These are phyloP conservation scores for Pygoscelis antarcticus DNA, from an alignment of 2,113 vertebrate species.

Conservation along the genomic window DNA sequence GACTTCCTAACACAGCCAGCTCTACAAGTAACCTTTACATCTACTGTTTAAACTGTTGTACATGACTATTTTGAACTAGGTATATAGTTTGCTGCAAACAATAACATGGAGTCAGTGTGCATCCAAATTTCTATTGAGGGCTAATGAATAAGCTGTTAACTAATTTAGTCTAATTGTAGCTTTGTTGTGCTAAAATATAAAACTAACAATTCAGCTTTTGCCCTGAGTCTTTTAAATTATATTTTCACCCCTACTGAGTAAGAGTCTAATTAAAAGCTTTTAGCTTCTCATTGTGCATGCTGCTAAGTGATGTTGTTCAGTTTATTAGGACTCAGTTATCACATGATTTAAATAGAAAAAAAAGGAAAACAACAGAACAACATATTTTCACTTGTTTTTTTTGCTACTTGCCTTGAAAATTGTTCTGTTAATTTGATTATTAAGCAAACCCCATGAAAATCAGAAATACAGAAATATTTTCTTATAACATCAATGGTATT, in stretches of 20 bases:
- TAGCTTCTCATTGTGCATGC: slow-evolving; percentile 61
- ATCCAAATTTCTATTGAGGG: slow-evolving; percentile 66
- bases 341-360: neutral
- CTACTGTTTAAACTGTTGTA: slow-evolving; percentile 30
- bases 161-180: slow-evolving; percentile 76
- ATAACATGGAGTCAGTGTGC: slow-evolving; percentile 62
- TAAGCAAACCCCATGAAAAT: neutral
- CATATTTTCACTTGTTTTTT: neutral
- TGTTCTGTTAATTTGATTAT: slow-evolving; percentile 50
- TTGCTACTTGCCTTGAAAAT: slow-evolving; percentile 39
- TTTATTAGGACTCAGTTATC: slow-evolving; percentile 67
- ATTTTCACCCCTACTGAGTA: slow-evolving; percentile 70
- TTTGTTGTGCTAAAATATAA: slow-evolving; percentile 72
- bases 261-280: slow-evolving; percentile 79
- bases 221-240: slow-evolving; percentile 71
- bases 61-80: slow-evolving; percentile 23
- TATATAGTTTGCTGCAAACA: slow-evolving; percentile 59
- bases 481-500: neutral
- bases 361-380: neutral
- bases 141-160: slow-evolving; percentile 77
- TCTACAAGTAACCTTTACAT: neutral
- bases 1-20: slow-evolving; percentile 31
- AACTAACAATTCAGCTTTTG: slow-evolving; percentile 66
- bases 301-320: slow-evolving; percentile 69
- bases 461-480: neutral